phyloP scores from a whole-genome alignment of 2,113 vertebrate species.

The Isurus oxyrinchus region DNA sequence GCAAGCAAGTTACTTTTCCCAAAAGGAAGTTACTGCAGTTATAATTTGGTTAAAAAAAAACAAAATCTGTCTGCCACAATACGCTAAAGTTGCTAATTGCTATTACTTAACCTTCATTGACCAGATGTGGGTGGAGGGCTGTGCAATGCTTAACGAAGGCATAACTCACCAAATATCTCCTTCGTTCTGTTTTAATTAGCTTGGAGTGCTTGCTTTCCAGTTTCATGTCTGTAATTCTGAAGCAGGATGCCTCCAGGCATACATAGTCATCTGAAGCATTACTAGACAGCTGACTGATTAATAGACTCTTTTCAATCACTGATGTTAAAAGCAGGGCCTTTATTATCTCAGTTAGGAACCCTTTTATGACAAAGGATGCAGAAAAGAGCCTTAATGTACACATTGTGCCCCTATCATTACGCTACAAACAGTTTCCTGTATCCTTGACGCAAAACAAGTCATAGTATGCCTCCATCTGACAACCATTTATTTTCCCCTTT shows the following conservation, averaged over 20 bases:
- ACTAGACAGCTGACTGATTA: conserved; percentile 17
- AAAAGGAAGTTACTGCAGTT: not conserved
- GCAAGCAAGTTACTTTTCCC: not conserved
- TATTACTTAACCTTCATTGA: conserved; percentile 31
- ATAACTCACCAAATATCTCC: not conserved
- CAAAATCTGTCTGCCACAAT: not conserved
- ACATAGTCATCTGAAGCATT: not conserved
- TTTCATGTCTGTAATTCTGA: conserved; percentile 33
- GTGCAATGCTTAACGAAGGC: conserved; percentile 1
- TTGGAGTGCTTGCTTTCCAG: conserved; percentile 17
- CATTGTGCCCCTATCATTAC: conserved; percentile 33
- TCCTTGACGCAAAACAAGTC: not conserved
- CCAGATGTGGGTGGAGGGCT: conserved; percentile 3
- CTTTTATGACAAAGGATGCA: conserved; percentile 26
- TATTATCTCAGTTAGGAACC: conserved; percentile 37
- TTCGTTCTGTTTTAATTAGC: conserved; percentile 19
- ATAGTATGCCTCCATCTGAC: not conserved
- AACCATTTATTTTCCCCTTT: not conserved
- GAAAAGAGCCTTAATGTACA: conserved; percentile 22
- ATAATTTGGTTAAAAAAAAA: not conserved
- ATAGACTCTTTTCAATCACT: conserved; percentile 31
- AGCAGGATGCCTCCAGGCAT: not conserved
- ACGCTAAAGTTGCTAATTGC: conserved; percentile 31
- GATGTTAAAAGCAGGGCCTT: conserved; percentile 32
- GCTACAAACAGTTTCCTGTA: conserved; percentile 15